phyloP scores from a whole-genome alignment of 2,797 vertebrate genomes.

The Sebastes baramenuke region DNA sequence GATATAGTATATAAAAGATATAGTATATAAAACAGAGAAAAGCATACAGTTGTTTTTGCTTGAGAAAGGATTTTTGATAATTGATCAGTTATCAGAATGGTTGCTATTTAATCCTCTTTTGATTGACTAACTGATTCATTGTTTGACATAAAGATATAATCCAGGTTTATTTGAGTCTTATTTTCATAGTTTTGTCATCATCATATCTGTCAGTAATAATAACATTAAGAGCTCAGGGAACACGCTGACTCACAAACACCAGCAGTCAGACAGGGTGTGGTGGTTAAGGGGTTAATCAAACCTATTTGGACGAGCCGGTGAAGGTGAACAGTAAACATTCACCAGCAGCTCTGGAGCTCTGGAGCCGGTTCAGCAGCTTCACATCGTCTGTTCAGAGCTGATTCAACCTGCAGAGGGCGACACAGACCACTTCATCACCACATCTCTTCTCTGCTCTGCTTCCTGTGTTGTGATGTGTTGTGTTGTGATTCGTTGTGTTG shows the following conservation, averaged over 20 bases:
- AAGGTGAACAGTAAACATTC: background rate
- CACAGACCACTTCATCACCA: conserved; percentile 15
- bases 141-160: background rate
- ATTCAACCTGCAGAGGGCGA: conserved; percentile 44
- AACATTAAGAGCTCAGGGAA: background rate
- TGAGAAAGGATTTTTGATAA: background rate
- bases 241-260: background rate
- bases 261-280: background rate
- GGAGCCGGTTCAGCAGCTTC: background rate
- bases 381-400: background rate
- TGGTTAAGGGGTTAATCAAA: background rate
- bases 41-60: too few relatives aligned
- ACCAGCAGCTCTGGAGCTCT: background rate
- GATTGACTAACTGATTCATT: background rate
- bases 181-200: background rate
- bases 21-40: background rate
- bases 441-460: background rate
- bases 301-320: background rate
- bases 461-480: background rate
- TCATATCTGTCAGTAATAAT: background rate
- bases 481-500: background rate
- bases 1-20: too few relatives aligned
- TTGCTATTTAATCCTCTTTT: background rate
- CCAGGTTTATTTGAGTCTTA: background rate
- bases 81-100: background rate